Evolutionary conservation across 2,113 vertebrate species (phyloP).

Genomic region (Myotis brandtii): DNA sequence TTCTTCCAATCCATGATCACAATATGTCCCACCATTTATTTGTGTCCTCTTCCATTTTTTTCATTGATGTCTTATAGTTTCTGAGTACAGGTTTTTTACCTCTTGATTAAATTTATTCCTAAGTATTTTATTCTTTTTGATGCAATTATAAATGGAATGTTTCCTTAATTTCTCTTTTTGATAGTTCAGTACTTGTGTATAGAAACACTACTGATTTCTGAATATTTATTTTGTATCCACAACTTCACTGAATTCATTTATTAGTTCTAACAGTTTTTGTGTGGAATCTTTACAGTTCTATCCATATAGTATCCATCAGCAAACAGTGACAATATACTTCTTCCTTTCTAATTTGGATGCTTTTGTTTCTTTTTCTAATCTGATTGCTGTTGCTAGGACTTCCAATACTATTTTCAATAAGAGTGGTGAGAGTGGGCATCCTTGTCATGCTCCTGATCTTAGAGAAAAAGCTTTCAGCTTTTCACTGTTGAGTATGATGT

Average conservation of each 20-base stretch:
- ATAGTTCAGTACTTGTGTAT: background rate
- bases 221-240: background rate
- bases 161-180: background rate
- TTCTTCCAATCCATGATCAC: background rate
- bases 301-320: background rate
- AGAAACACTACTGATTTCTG: background rate
- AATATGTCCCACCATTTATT: background rate
- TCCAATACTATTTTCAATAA: background rate
- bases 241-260: background rate
- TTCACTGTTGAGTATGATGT: background rate
- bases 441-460: background rate
- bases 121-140: background rate
- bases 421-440: background rate
- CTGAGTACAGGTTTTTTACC: background rate
- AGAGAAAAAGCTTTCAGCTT: background rate
- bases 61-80: background rate
- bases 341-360: background rate
- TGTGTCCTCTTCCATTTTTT: background rate
- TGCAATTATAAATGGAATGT: background rate
- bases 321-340: background rate
- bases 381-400: background rate
- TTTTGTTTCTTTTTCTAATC: background rate
- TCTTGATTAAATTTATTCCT: background rate
- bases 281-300: background rate
- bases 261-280: background rate